Conservation (phyloP, 2,797 vertebrate genomes). For the Margarornis squamiger region DNA sequence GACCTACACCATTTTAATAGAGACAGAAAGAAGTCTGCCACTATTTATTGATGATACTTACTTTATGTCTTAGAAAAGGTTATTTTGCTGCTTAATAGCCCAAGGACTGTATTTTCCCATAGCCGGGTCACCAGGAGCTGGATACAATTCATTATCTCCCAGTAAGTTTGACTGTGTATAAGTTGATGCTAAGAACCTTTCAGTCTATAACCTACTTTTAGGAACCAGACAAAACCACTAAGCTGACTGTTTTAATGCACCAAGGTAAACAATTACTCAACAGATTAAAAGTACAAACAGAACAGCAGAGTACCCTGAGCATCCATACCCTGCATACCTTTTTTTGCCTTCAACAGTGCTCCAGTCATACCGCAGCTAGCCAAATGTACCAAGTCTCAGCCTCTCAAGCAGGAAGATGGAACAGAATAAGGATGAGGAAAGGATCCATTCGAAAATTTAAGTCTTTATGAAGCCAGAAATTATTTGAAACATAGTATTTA, state of each 20-base stretch:
- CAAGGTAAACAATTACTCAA: neutral
- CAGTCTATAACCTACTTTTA: neutral
- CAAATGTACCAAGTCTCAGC: neutral
- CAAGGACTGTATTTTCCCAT: neutral
- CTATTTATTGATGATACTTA: neutral
- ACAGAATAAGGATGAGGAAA: neutral
- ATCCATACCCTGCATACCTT: neutral
- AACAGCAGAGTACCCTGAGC: neutral
- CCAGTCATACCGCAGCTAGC: neutral
- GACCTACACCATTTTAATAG: neutral
- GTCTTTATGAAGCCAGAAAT: conserved; percentile 27
- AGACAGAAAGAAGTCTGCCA: neutral
- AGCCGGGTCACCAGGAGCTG: neutral
- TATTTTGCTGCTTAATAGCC: neutral
- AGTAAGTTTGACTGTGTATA: neutral
- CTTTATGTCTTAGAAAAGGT: neutral
- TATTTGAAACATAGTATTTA: conserved; percentile 38
- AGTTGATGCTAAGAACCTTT: neutral
- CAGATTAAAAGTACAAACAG: neutral
- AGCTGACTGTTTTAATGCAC: neutral
- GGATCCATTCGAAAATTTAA: neutral
- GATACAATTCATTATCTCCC: neutral
- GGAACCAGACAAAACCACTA: neutral
- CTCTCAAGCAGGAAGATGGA: neutral
- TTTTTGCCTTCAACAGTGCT: neutral